These are phyloP conservation scores for Cyprinus carpio DNA, from an alignment of 2,113 vertebrate genomes.

Conservation along the genomic window DNA sequence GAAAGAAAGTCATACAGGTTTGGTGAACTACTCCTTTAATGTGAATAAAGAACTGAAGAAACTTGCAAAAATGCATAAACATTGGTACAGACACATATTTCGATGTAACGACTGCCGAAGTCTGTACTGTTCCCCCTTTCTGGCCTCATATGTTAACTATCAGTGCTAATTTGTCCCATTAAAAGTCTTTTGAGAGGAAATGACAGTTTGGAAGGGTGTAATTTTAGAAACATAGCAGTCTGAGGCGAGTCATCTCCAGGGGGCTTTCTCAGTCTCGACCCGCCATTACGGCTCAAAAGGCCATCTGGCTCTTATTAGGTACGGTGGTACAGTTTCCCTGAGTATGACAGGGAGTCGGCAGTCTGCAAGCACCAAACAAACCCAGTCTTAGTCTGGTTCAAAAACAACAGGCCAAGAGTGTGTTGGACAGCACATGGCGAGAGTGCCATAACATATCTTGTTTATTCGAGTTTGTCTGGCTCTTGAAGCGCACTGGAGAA, in stretches of 20 bases:
- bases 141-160: conserved; percentile 77
- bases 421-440: background rate
- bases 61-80: background rate
- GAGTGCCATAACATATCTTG: conserved; percentile 12
- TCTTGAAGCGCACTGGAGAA: background rate
- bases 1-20: background rate
- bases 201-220: conserved; percentile 79
- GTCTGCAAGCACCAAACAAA: conserved; percentile 50
- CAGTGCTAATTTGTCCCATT: conserved; percentile 77
- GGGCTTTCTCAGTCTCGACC: conserved; percentile 67
- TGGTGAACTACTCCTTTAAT: background rate
- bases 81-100: conserved; percentile 41
- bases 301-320: conserved; percentile 74
- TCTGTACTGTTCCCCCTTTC: conserved; percentile 52
- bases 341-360: conserved; percentile 51
- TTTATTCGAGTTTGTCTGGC: conserved; percentile 14
- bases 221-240: conserved; percentile 77
- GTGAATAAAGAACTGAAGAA: background rate
- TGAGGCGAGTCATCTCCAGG: conserved; percentile 63
- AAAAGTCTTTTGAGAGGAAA: conserved; percentile 79
- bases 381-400: conserved; percentile 3
- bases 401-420: conserved; percentile 7
- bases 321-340: conserved; percentile 57
- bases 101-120: conserved; percentile 50
- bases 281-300: conserved; percentile 44